Evolutionary conservation across 2,113 vertebrate genomes (phyloP).

Genomic region (Bambusicola thoracicus): DNA sequence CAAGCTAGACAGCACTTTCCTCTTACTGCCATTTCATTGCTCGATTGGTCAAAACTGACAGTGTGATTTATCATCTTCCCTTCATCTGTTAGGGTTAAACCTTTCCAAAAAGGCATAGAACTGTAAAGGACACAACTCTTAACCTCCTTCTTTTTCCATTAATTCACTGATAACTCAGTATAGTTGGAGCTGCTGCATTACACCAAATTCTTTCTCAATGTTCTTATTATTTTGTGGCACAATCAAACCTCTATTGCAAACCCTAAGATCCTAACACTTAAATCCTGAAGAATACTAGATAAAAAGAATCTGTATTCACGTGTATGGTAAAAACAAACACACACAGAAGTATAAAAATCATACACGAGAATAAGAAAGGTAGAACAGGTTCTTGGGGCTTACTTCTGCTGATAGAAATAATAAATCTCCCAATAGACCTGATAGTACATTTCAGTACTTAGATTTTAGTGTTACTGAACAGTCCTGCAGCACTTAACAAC

Average conservation of each 20-base stretch:
- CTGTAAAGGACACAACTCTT: not conserved
- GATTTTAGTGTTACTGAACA: not conserved
- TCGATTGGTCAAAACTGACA: conserved; percentile 70
- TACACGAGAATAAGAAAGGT: not conserved
- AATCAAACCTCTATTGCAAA: not conserved
- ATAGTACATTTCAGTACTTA: not conserved
- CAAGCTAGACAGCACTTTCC: not conserved
- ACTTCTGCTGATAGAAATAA: not conserved
- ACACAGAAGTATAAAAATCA: not conserved
- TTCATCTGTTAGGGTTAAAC: conserved; percentile 60
- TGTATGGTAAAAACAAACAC: not conserved
- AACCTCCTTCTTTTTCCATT: not conserved
- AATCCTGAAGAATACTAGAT: not conserved
- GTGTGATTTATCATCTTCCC: conserved; percentile 68
- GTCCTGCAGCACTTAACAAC: not conserved
- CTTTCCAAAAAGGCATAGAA: conserved; percentile 46
- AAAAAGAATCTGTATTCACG: not conserved
- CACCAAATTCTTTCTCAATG: not conserved
- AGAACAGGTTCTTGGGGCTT: not conserved
- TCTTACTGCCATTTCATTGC: conserved; percentile 34
- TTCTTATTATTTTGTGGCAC: not conserved
- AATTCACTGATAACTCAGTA: conserved; percentile 35
- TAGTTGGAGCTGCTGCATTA: not conserved
- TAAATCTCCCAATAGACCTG: not conserved
- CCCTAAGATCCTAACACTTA: not conserved